Evolutionary conservation across 2,888 invertebrate species (phyloP), one percentile per base, ranked within the genome.

Genomic region (Chouioia cunea): DNA sequence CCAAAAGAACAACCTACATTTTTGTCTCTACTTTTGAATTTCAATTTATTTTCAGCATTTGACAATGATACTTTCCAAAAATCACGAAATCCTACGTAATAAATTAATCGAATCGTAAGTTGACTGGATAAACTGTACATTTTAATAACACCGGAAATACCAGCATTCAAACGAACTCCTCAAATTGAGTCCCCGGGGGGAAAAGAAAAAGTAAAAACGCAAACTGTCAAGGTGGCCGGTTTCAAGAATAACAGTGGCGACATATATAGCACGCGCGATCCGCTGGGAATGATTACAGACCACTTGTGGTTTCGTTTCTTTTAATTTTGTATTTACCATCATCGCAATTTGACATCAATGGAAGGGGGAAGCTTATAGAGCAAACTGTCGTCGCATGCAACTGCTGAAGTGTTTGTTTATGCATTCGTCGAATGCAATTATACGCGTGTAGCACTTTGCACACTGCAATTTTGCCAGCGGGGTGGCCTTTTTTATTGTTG

Each of bases 321-420:
- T 56, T 18, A 44, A 53, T 27, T 62, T 22, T 27, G 27, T 8
- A 62, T 57, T 27, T 22, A 23, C 27, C 52, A 63, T 69, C 57
- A 36, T 36, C 36, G 36, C 43, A 48, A 69, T 69, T 23, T 46
- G 36, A 2, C 20, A 6, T 6, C 36, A 36, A 10, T 12, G 12
- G 10, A 2, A 10, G 1, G 27, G 27, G 27, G 36, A n/a, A n/a
- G n/a, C n/a, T n/a, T n/a, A n/a, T 22, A n/a, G 22, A 12, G 43
- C 69, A 57, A 52, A 69, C 64, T 46, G 64, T 52, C 56, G 46
- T 16, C n/a, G 16, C 23, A 52, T 56, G 57, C 69, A 65, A 69
- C 65, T 65, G 70, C 73, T 59, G 66, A 70, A 66, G 70, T 70
- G 59, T 73, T 73, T 73, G 66, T 70, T 73, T 73, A 73, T 73